These are phyloP conservation scores for Limnephilus auricula DNA, from an alignment of 2,888 invertebrate genomes.

Conservation along the genomic window DNA sequence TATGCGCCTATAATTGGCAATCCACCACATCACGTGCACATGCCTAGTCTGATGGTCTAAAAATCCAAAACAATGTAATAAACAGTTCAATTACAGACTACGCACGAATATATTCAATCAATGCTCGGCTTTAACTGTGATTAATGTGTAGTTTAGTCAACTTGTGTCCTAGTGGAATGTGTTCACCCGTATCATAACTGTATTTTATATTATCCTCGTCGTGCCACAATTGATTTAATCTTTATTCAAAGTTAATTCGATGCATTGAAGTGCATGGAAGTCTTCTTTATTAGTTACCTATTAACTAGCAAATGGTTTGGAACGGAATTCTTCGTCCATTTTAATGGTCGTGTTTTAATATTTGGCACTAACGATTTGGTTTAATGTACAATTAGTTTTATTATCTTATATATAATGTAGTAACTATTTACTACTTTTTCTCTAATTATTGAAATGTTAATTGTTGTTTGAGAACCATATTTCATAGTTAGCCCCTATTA, in stretches of 20 bases:
- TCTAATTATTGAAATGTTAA: not conserved
- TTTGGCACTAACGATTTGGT: not conserved
- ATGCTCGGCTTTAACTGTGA: not conserved
- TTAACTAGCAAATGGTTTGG: not conserved
- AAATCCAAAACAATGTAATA: not conserved
- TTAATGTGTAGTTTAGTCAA: slow-evolving; percentile 7
- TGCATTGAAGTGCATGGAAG: not conserved
- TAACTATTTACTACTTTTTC: not conserved
- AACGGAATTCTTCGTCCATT: not conserved
- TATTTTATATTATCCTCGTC: not conserved
- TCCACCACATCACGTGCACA: too few relatives aligned
- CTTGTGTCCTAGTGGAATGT: not conserved
- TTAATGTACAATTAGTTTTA: not conserved
- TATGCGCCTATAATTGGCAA: too few relatives aligned
- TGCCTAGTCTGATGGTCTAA: too few relatives aligned
- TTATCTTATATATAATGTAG: not conserved
- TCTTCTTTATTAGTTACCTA: not conserved
- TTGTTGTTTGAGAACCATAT: not conserved
- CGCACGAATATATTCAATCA: not conserved
- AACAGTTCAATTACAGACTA: not conserved
- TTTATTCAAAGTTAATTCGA: not conserved
- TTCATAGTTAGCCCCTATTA: not conserved
- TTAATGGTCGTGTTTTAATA: not conserved
- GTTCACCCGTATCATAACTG: not conserved
- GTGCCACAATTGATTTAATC: slow-evolving; percentile 5